Percentiles rank a stretch among this genome's conserved stretches.
These are phyloP conservation scores for Drosophila hawaiiensis DNA, from an alignment of 2,888 invertebrate species.

Conservation along the genomic window DNA sequence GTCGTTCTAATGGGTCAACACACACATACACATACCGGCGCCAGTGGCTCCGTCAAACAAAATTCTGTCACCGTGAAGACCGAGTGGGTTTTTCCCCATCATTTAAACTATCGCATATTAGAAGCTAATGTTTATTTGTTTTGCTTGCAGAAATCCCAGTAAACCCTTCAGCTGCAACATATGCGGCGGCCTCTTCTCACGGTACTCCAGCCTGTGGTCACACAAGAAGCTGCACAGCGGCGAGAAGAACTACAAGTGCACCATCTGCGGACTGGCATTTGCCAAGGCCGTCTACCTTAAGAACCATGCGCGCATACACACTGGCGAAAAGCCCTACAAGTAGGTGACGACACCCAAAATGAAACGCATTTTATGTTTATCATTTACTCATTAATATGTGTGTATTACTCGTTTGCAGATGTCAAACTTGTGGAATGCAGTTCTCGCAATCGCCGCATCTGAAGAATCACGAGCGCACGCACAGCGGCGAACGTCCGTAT, in stretches of 20 bases:
- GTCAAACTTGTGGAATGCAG: slow-evolving; percentile 95
- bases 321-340: slow-evolving; percentile 94
- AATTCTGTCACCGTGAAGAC: slow-evolving; percentile 77
- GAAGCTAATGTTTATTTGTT: slow-evolving; percentile 27
- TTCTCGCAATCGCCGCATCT: slow-evolving; percentile 95
- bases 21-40: slow-evolving; percentile 53
- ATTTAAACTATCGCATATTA: background rate
- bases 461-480: slow-evolving; percentile 95
- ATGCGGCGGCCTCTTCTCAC: slow-evolving; percentile 92
- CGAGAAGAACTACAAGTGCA: slow-evolving; percentile 94
- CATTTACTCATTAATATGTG: slow-evolving; percentile 27
- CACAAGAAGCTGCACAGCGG: slow-evolving; percentile 94
- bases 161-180: slow-evolving; percentile 96
- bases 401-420: slow-evolving; percentile 86
- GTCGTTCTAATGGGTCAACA: slow-evolving; percentile 87
- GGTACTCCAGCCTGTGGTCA: slow-evolving; percentile 95
- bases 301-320: slow-evolving; percentile 94
- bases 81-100: slow-evolving; percentile 75
- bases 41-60: slow-evolving; percentile 71
- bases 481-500: slow-evolving; percentile 94
- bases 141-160: slow-evolving; percentile 86
- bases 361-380: background rate
- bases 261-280: slow-evolving; percentile 94
- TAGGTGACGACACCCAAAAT: slow-evolving; percentile 82
- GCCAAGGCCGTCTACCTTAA: slow-evolving; percentile 96